phyloP scores from a whole-genome alignment of 2,113 vertebrate genomes.

The Fregetta grallaria region DNA sequence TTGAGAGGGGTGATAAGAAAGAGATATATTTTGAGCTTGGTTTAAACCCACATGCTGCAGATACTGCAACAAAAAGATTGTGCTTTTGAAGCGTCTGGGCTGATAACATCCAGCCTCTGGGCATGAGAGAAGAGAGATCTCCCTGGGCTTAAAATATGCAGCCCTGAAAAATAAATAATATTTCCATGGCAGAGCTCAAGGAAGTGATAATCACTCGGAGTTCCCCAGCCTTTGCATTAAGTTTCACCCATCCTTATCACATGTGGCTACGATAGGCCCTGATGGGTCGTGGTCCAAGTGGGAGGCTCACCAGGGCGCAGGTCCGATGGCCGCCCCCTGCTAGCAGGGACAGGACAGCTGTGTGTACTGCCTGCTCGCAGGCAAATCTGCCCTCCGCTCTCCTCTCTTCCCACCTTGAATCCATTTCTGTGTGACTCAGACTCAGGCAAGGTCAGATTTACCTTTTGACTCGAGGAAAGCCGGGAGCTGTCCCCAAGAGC shows the following conservation, averaged over 20 bases:
- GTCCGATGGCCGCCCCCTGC: accelerated
- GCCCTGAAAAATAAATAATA: neutral
- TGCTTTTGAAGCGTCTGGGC: neutral
- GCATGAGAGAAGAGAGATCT: neutral
- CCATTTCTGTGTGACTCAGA: neutral
- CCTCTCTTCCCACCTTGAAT: neutral
- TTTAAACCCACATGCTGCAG: neutral
- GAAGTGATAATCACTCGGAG: neutral
- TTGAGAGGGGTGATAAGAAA: neutral
- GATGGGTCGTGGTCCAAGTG: no score
- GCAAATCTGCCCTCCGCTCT: neutral
- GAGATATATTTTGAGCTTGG: neutral
- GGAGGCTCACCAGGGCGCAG: neutral
- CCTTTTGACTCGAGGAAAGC: neutral
- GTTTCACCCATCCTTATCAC: neutral
- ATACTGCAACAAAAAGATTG: neutral
- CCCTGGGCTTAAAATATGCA: neutral
- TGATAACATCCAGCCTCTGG: neutral
- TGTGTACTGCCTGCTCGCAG: neutral
- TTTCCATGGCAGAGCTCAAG: neutral
- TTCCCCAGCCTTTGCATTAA: neutral
- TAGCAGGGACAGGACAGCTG: neutral
- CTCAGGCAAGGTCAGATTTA: neutral
- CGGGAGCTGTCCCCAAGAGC: no score
- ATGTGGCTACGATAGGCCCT: neutral